A percentile compares a stretch with the other conserved stretches of the same genome.
Evolutionary conservation across 2,888 invertebrate species (phyloP).

Genomic region (Nezara viridula): DNA sequence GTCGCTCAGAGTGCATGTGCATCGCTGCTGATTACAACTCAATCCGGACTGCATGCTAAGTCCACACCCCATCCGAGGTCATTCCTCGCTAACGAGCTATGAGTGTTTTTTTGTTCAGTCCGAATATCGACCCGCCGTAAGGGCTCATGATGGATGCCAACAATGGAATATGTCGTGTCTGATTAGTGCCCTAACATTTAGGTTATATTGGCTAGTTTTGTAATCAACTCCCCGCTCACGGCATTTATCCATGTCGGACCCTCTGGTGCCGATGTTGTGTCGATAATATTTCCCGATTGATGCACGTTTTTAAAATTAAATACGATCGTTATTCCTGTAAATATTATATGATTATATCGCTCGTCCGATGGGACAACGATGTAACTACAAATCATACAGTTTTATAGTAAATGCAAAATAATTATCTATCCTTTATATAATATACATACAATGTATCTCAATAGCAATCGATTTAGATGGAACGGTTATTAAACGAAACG

Average conservation of each 20-base stretch:
- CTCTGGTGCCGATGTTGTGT: not conserved
- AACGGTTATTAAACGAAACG: no score
- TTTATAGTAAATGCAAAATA: no score
- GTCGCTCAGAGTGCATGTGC: not conserved
- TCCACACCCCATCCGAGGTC: not conserved
- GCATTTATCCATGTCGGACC: not conserved
- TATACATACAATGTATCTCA: no score
- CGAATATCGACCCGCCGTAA: not conserved
- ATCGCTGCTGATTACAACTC: not conserved
- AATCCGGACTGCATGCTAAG: not conserved
- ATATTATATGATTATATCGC: no score
- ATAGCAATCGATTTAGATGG: no score
- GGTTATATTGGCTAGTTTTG: not conserved
- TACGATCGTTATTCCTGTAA: not conserved
- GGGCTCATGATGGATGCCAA: conserved; percentile 5
- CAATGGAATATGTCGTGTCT: conserved; percentile 30
- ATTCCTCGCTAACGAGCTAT: not conserved
- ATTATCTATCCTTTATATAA: no score
- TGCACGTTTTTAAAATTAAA: not conserved
- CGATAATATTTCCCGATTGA: not conserved
- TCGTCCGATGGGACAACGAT: no score
- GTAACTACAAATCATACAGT: no score
- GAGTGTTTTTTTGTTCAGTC: not conserved
- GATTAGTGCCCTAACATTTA: not conserved
- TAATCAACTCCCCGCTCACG: conserved; percentile 16